Evolutionary conservation across 2,797 vertebrate genomes (phyloP), one percentile per base, ranked within the genome.

Genomic region (Chrosomus eos): DNA sequence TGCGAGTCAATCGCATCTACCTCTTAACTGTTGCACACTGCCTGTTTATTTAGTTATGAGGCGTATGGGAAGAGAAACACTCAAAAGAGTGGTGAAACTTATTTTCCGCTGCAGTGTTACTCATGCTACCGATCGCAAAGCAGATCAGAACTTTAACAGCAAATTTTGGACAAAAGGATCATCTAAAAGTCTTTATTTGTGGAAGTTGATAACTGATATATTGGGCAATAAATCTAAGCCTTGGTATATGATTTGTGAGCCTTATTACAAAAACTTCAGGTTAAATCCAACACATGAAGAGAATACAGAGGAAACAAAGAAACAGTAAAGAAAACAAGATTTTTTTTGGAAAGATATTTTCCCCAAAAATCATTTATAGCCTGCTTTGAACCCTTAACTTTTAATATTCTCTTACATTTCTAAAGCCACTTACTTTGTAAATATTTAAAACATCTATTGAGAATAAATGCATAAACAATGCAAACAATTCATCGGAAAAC

Each of bases 31-130:
- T 7, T 26, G 31, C 11, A 60, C 13, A 5, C 23, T 60, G 36
- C 14, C 58, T 77, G 36, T 60, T 77, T 60, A 60, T 60, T 77
- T 60, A 58, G 36, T 77, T 62, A 43, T 77, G 36, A 77, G 74
- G 14, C 40, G 23, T 26, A 60, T 28, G 74, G 53, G 33, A 77
- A 26, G 74, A 36, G 2, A 60, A 60, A 77, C 14, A 16, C 23
- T 58, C 4, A 40, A 76, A 76, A 58, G 53, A 23, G 13, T 60
- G 21, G 53, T 1, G 13, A 38, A 58, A 40, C 33, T 26, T 33
- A 26, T 21, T 58, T n/a, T 9, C 28, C 2, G 4, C 53, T 19
- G 14, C 13, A 40, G 33, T 77, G 74, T 60, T 60, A 26, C 36
- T 62, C 16, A 6, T 19, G 75, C 55, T 28, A 5, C 4, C 8